Evolutionary conservation across 2,888 invertebrate species (phyloP).

Genomic region (Ptilodon capucinus): DNA sequence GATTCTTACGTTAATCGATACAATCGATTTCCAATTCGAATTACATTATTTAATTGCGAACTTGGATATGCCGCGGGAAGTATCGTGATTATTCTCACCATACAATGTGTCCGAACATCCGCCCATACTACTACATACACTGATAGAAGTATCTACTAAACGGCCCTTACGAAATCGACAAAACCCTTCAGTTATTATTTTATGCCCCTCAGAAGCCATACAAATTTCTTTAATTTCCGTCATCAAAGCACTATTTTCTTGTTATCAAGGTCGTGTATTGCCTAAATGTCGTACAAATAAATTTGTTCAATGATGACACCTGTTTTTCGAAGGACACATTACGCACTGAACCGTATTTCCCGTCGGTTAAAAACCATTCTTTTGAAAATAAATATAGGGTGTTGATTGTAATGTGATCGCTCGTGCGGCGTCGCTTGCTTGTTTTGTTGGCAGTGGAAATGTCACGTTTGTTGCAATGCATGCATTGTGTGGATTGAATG

Average conservation of each 20-base stretch:
- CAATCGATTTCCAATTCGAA: neutral
- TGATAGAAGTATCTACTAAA: no score
- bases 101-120: conserved; percentile 24
- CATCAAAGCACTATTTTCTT: neutral
- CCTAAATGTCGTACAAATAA: neutral
- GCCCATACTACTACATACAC: no score
- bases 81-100: conserved; percentile 27
- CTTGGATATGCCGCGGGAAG: conserved; percentile 21
- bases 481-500: neutral
- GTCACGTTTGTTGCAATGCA: neutral
- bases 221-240: neutral
- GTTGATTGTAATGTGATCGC: neutral
- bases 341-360: conserved; percentile 27
- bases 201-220: conserved; percentile 1
- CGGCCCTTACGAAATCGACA: no score
- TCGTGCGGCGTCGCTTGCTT: neutral
- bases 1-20: neutral
- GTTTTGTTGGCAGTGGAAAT: neutral
- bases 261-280: conserved; percentile 7
- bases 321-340: conserved; percentile 14
- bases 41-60: neutral
- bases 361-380: conserved; percentile 22
- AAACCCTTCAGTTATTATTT: no score
- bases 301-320: conserved; percentile 13
- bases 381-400: neutral